Conservation (phyloP, 2,797 vertebrate genomes). For the Lutjanus campechanus region DNA sequence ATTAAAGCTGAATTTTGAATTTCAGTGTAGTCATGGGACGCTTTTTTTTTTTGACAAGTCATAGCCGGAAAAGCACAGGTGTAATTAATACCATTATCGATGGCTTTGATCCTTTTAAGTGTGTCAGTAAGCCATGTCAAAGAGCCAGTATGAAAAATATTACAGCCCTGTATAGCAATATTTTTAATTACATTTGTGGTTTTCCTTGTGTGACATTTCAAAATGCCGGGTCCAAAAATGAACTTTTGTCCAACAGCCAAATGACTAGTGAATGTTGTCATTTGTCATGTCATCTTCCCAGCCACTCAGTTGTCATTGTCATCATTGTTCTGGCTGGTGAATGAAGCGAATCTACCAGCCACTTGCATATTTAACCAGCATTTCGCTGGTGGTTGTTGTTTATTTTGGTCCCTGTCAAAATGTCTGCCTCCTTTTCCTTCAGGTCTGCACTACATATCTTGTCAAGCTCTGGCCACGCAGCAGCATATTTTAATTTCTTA, state of each 20-base stretch:
- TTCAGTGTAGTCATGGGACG: not conserved
- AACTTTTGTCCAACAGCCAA: no score
- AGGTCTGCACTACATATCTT: slow-evolving; percentile 3
- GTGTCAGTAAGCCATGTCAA: not conserved
- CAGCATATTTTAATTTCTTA: slow-evolving; percentile 17
- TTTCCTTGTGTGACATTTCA: slow-evolving; percentile 1
- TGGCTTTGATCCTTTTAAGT: no score
- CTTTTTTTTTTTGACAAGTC: not conserved
- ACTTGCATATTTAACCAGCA: no score
- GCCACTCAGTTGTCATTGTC: no score
- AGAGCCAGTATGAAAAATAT: not conserved
- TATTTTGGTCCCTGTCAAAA: no score
- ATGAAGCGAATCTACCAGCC: no score
- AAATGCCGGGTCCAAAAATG: not conserved
- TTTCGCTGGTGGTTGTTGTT: no score
- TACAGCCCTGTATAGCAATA: not conserved
- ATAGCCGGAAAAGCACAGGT: not conserved
- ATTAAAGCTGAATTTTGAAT: not conserved
- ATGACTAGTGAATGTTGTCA: no score
- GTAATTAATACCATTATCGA: no score
- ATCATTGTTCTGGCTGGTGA: no score
- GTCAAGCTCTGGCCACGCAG: not conserved
- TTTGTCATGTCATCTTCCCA: no score
- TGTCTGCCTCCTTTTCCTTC: not conserved
- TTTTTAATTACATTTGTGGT: not conserved